A percentile compares a stretch with the other conserved stretches of the same genome.
Evolutionary conservation across 2,113 vertebrate genomes (phyloP).

Genomic region (Plecotus auritus): DNA sequence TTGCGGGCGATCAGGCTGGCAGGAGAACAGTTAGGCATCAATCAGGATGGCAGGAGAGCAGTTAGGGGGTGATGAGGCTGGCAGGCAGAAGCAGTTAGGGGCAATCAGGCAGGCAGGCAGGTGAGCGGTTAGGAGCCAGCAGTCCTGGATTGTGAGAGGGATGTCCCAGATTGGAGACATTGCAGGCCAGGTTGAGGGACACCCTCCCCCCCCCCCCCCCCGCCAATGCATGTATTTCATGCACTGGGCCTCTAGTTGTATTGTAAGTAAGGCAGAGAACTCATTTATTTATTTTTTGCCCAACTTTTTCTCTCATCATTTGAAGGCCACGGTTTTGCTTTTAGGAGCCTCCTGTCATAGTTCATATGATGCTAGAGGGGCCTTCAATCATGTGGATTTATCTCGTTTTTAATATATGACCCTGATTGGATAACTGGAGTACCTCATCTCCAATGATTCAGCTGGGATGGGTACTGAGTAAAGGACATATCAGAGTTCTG

Average conservation of each 20-base stretch:
- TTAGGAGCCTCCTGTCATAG: background rate
- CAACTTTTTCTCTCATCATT: background rate
- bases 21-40: no score
- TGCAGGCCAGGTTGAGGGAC: no score
- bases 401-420: background rate
- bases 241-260: background rate
- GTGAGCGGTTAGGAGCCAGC: no score
- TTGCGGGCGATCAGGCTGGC: no score
- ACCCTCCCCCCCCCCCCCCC: fast-evolving
- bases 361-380: background rate
- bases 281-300: background rate
- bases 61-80: no score
- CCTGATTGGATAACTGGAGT: background rate
- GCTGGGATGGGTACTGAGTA: background rate
- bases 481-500: background rate
- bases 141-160: no score
- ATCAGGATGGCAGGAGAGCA: no score
- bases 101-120: no score
- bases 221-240: no score
- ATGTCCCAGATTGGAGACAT: no score
- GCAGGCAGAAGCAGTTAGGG: no score
- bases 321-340: background rate
- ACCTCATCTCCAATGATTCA: background rate
- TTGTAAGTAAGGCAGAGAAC: background rate
- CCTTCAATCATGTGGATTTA: background rate